A percentile compares a stretch with the other conserved stretches of the same genome.
phyloP scores from a whole-genome alignment of 30 jellyfish, hydroid and myxozoan genomes.

The Mastigias papua region DNA sequence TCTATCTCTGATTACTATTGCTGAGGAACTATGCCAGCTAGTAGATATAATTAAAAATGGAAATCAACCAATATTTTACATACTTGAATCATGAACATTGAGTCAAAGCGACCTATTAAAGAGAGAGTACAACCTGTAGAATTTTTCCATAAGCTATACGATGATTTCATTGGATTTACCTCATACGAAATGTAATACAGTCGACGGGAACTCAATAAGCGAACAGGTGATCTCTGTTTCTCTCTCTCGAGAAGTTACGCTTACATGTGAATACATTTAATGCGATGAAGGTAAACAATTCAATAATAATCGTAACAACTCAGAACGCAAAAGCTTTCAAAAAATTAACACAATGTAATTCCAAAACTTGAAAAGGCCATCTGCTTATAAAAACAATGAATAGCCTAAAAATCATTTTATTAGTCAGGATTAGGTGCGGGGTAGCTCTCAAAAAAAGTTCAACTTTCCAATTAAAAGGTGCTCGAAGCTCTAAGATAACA shows the following conservation, averaged over 20 bases:
- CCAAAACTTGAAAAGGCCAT: conserved; percentile 15
- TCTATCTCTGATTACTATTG: too few species aligned
- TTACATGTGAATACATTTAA: background rate
- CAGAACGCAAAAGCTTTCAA: background rate
- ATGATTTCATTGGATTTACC: too few species aligned
- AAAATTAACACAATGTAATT: background rate
- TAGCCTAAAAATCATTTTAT: background rate
- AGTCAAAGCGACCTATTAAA: too few species aligned
- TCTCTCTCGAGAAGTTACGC: background rate
- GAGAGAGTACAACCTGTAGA: too few species aligned
- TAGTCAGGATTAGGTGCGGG: background rate
- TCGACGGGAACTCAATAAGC: background rate
- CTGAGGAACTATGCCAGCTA: too few species aligned
- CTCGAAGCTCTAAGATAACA: too few species aligned
- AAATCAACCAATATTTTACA: too few species aligned
- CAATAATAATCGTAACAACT: background rate
- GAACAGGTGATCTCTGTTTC: background rate
- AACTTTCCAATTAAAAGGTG: background rate
- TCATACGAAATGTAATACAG: background rate
- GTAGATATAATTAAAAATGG: too few species aligned
- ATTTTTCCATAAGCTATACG: too few species aligned
- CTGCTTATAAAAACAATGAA: conserved; percentile 1
- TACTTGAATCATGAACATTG: too few species aligned
- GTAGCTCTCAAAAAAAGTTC: background rate
- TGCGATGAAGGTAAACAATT: background rate